Conservation (phyloP, 2,888 invertebrate genomes). For the Microplitis deprimator region DNA sequence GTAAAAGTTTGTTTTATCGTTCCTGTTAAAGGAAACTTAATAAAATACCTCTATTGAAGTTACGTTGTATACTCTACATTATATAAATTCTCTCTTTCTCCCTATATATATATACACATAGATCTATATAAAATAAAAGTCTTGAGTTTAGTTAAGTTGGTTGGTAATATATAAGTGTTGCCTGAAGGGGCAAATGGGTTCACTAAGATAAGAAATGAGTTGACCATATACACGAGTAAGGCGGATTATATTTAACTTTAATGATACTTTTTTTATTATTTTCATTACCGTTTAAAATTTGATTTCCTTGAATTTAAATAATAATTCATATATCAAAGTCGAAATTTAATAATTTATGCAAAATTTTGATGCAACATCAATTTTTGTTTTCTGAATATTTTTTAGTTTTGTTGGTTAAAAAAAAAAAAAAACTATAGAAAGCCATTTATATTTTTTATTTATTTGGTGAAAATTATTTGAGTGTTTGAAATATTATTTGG, state of each 20-base stretch:
- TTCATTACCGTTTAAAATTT: neutral
- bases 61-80: neutral
- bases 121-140: neutral
- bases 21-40: neutral
- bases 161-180: neutral
- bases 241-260: neutral
- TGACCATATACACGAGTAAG: neutral
- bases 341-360: too few relatives aligned
- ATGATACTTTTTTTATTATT: neutral
- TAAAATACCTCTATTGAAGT: neutral
- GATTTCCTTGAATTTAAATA: neutral
- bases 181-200: neutral
- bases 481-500: neutral
- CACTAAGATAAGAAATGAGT: neutral
- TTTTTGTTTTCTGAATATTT: too few relatives aligned
- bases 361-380: too few relatives aligned
- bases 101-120: neutral
- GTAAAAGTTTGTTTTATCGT: neutral
- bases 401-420: too few relatives aligned
- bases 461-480: neutral
- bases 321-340: too few relatives aligned
- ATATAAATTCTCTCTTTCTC: neutral
- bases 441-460: too few relatives aligned
- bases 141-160: neutral
- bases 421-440: too few relatives aligned